Evolutionary conservation across 2,888 invertebrate genomes (phyloP).

Genomic region (Scaptomyza flava): DNA sequence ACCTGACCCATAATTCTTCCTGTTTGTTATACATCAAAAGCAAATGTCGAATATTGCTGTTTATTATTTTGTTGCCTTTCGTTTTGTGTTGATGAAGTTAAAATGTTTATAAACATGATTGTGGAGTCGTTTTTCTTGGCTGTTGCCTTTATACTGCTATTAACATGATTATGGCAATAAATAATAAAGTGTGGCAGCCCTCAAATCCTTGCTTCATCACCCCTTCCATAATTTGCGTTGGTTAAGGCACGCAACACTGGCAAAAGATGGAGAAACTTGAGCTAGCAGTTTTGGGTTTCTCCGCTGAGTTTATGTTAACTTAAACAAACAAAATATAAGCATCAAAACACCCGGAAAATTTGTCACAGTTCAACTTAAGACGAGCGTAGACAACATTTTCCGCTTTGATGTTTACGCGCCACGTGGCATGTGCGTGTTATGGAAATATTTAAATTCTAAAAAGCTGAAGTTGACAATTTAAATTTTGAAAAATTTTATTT

Average conservation of each 20-base stretch:
- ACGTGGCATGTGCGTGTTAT: constrained; percentile 50
- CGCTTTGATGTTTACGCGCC: constrained; percentile 45
- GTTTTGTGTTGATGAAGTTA: constrained; percentile 63
- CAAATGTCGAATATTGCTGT: constrained; percentile 2
- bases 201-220: background rate
- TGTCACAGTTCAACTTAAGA: constrained; percentile 2
- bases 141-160: constrained; percentile 64
- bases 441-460: background rate
- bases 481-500: background rate
- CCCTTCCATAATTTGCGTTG: background rate
- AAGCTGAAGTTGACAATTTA: background rate
- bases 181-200: constrained; percentile 64
- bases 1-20: background rate
- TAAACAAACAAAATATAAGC: too few relatives aligned
- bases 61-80: constrained; percentile 12
- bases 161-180: constrained; percentile 73
- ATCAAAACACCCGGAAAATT: constrained; percentile 19
- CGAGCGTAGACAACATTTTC: background rate
- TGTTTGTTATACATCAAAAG: constrained; percentile 38
- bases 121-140: constrained; percentile 52
- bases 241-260: constrained; percentile 4
- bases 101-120: constrained; percentile 73
- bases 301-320: too few relatives aligned
- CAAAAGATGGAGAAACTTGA: constrained; percentile 10
- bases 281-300: constrained; percentile 22